These are phyloP conservation scores for Caranx melampygus DNA, from an alignment of 2,113 vertebrate genomes.

Conservation along the genomic window DNA sequence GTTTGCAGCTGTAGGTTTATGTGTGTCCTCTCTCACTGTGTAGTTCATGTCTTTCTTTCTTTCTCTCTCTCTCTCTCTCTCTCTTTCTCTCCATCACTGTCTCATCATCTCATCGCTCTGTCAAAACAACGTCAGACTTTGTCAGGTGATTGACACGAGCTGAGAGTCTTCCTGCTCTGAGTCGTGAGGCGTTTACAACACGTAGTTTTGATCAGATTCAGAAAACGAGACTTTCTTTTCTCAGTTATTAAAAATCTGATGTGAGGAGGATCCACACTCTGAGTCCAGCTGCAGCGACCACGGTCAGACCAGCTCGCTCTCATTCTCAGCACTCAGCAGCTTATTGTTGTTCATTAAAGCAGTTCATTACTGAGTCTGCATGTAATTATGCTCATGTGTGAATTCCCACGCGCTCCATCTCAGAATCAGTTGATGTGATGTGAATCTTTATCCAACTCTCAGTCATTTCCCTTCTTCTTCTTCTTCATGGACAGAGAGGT, in stretches of 20 bases:
- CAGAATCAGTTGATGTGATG: not conserved
- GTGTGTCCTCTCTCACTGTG: not conserved
- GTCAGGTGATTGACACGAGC: not conserved
- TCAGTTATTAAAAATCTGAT: not conserved
- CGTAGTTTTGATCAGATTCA: not conserved
- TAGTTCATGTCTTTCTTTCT: not conserved
- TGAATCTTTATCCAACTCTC: slow-evolving; percentile 10
- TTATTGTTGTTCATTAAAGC: slow-evolving; percentile 64
- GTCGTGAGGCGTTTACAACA: too few species aligned
- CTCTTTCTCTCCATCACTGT: not conserved
- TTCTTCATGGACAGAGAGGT: not conserved
- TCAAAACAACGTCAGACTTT: not conserved
- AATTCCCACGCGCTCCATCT: slow-evolving; percentile 39
- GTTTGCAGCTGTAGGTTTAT: not conserved
- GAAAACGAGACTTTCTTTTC: not conserved
- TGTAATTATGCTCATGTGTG: slow-evolving; percentile 47
- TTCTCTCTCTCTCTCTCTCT: not conserved
- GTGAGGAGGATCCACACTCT: not conserved
- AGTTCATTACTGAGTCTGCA: slow-evolving; percentile 50
- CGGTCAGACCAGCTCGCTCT: slow-evolving; percentile 45
- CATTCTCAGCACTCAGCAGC: slow-evolving; percentile 58
- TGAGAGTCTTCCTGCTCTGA: not conserved
- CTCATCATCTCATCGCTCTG: not conserved
- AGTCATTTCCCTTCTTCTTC: not conserved
- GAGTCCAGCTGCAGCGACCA: slow-evolving; percentile 15